Base-by-base conservation (phyloP, 2,113 vertebrate species). In the Odontesthes bonariensis region DNA sequence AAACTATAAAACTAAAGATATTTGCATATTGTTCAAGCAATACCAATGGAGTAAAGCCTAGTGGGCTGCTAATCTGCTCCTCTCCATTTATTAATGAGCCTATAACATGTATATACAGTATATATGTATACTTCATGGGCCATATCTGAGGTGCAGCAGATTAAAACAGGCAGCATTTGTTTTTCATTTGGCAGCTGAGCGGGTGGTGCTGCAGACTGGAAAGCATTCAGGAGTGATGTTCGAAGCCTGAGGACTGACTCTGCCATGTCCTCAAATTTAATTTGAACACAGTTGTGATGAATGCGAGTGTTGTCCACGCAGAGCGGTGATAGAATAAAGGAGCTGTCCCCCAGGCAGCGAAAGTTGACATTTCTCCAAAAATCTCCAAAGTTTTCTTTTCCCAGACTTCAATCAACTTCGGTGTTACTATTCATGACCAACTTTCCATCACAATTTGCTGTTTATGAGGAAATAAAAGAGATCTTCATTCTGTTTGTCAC, bases 101-200 rank as follows among this genome's bases (percentile, higher is more conserved):
- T 13, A 44, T 44, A 13, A 13, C 14, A 13, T 44, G 40, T 12
- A 44, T 44, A 13, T 5, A 44, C n/a, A n/a, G n/a, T n/a, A n/a
- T n/a, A n/a, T n/a, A n/a, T n/a, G n/a, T n/a, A 13, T 44, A 13
- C 38, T 10, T 40, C 38, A 40, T 10, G 11, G 3, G 38, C 38
- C 38, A 40, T 9, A 10, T 40, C 38, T 40, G 38, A 40, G 38
- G 38, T 8, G 38, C 8, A 40, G 38, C 38, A 11, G 14, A 63
- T 64, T 56, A 49, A 70, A 74, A 47, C 16, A 22, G 46, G 38
- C 68, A 66, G 67, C 71, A 52, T 91, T 86, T 86, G 82, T 61
- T 89, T 86, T 73, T 77, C 35, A 82, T 91, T 87, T 67, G 54
- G 74, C 66, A 63, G 47, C 22, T 42, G 68, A 72, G 54, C 59